Conservation (phyloP, 2,888 invertebrate species). For the Rhamnusium bicolor region DNA sequence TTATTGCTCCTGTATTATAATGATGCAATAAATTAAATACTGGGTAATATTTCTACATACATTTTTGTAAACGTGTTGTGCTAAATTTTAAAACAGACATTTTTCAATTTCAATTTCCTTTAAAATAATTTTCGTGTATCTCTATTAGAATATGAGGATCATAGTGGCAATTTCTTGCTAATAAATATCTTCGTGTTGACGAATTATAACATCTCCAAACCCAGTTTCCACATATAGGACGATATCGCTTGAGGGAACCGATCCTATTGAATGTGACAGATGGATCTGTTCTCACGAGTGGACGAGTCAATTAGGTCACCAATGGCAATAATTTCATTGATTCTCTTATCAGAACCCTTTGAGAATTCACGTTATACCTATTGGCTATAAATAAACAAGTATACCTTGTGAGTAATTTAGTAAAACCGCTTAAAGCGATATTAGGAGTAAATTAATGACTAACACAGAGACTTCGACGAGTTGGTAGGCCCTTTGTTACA, state of each 20-base stretch:
- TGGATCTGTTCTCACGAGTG: constrained; percentile 24
- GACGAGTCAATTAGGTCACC: constrained; percentile 33
- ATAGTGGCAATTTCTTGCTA: background rate
- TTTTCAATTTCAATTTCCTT: background rate
- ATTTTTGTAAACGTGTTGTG: too few species aligned
- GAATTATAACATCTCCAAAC: constrained; percentile 4
- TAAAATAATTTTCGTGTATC: background rate
- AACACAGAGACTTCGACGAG: constrained; percentile 49
- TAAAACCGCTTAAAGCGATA: constrained; percentile 57
- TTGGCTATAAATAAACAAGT: constrained; percentile 49
- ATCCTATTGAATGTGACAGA: constrained; percentile 28
- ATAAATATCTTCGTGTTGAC: background rate
- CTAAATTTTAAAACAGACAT: background rate
- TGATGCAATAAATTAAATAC: too few species aligned
- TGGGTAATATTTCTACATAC: too few species aligned
- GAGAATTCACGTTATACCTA: constrained; percentile 41
- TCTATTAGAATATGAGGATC: background rate
- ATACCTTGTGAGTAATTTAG: constrained; percentile 51
- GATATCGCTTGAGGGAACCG: constrained; percentile 8
- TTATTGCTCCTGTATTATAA: too few species aligned
- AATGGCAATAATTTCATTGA: constrained; percentile 37
- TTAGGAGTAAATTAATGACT: constrained; percentile 62
- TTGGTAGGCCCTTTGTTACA: constrained; percentile 59
- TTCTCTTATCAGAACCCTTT: constrained; percentile 38
- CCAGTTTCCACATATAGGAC: background rate